A percentile compares a stretch with the other conserved stretches of the same genome.
Evolutionary conservation across 1,140 invertebrate species (phyloP).

Genomic region (Camponotus pennsylvanicus): DNA sequence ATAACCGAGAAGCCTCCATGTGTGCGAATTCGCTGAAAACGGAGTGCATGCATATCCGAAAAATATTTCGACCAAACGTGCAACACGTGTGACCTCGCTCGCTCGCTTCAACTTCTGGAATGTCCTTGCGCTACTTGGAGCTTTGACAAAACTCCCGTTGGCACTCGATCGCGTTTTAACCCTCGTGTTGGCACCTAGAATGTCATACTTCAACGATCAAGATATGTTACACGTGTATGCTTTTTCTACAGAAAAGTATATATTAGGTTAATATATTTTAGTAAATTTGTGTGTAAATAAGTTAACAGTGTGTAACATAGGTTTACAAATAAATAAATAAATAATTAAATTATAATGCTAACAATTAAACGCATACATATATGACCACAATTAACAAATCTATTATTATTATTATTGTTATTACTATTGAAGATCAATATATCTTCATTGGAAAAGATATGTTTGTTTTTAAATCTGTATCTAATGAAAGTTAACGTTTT

Average conservation of each 20-base stretch:
- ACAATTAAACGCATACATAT: no score
- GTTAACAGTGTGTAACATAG: neutral
- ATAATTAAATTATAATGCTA: neutral
- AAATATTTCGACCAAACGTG: conserved; percentile 47
- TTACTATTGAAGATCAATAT: neutral
- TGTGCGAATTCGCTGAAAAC: conserved; percentile 31
- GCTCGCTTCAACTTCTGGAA: conserved; percentile 43
- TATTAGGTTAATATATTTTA: neutral
- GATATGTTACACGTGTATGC: neutral
- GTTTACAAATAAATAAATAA: neutral
- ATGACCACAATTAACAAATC: neutral
- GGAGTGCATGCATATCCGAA: conserved; percentile 23
- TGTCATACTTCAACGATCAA: conserved; percentile 22
- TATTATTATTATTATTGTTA: neutral
- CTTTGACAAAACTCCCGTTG: conserved; percentile 53
- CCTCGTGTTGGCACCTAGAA: neutral
- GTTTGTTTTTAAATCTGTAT: neutral
- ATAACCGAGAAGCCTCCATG: neutral
- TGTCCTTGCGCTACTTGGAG: conserved; percentile 59
- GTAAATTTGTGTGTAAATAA: neutral
- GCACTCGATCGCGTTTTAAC: conserved; percentile 48
- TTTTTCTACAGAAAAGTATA: neutral
- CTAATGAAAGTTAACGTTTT: neutral
- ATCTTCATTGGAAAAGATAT: neutral
- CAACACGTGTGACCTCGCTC: conserved; percentile 51